phyloP scores from a whole-genome alignment of 2,113 vertebrate genomes.

The Odobenus rosmarus region DNA sequence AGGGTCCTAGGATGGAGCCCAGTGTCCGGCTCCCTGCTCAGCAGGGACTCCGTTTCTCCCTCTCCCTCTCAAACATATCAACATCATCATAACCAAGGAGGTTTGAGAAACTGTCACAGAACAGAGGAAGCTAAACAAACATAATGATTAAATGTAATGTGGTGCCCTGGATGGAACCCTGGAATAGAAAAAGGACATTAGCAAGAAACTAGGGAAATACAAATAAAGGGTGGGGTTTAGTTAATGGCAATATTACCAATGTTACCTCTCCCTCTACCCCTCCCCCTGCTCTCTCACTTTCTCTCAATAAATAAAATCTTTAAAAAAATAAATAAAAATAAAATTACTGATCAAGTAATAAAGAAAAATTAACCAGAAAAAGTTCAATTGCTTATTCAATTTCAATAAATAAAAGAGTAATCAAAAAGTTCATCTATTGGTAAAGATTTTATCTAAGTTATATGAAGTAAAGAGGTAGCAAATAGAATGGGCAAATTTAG shows the following conservation, averaged over 20 bases:
- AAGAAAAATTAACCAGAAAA: not conserved
- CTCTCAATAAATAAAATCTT: not conserved
- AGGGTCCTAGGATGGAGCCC: not conserved
- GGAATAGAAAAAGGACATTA: not conserved
- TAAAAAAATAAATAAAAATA: not conserved
- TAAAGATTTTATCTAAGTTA: not conserved
- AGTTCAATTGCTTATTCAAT: not conserved
- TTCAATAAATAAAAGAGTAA: not conserved
- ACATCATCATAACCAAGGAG: not conserved
- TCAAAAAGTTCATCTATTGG: not conserved
- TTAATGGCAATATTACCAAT: not conserved
- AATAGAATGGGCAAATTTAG: not conserved
- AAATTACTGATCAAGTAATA: not conserved
- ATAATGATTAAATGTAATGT: not conserved
- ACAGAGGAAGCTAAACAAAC: not conserved
- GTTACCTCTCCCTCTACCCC: not conserved
- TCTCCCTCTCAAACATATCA: not conserved
- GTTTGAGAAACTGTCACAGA: not conserved
- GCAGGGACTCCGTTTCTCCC: not conserved
- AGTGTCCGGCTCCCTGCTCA: not conserved
- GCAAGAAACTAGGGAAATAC: not conserved
- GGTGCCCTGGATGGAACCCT: not conserved
- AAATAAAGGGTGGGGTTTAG: not conserved
- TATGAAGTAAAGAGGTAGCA: not conserved
- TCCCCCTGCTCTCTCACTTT: not conserved